Evolutionary conservation across 2,113 vertebrate species (phyloP).

Genomic region (Vimba vimba): DNA sequence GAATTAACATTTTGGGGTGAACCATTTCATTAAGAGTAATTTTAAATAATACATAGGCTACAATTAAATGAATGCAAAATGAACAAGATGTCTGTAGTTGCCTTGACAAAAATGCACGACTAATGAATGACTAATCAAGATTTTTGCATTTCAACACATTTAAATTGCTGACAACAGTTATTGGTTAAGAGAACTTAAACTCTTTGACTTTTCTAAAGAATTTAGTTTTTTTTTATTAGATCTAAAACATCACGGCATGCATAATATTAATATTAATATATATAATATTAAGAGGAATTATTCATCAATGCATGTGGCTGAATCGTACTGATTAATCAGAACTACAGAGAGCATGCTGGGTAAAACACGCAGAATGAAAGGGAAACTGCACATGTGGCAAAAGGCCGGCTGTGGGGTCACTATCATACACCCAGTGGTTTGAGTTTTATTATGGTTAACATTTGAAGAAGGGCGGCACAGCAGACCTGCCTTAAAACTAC

Average conservation of each 20-base stretch:
- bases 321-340: background rate
- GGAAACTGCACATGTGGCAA: background rate
- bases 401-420: background rate
- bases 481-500: background rate
- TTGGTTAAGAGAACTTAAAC: no score
- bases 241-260: background rate
- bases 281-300: background rate
- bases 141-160: no score
- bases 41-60: background rate
- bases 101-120: no score
- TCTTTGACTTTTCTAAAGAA: background rate
- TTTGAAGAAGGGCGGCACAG: background rate
- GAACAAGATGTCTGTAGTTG: no score
- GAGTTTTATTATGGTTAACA: background rate
- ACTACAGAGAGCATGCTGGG: background rate
- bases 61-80: no score
- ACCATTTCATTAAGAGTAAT: background rate
- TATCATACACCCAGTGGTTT: slow-evolving; percentile 7
- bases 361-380: background rate
- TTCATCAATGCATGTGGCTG: background rate
- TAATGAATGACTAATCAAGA: no score
- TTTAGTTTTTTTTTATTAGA: background rate
- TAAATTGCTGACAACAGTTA: no score
- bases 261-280: background rate
- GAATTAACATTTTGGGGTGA: background rate